A percentile compares a stretch with the other conserved stretches of the same genome.
Evolutionary conservation across 2,888 invertebrate species (phyloP).

Genomic region (Tuta absoluta): DNA sequence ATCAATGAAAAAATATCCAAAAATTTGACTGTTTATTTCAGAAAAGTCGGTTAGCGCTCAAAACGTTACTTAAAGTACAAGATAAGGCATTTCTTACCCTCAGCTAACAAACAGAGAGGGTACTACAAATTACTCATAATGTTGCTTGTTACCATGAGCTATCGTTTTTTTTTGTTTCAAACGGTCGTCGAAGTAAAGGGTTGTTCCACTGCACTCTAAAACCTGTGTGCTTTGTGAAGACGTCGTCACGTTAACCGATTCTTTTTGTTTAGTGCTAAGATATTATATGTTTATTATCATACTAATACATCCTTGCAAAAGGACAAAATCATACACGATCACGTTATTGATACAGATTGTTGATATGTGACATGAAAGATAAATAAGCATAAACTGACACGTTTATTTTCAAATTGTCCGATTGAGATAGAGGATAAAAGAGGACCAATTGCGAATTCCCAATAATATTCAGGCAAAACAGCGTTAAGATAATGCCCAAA

Average conservation of each 20-base stretch:
- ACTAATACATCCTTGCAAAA: too few species aligned
- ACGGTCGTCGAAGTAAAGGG: not conserved
- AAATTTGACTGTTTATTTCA: not conserved
- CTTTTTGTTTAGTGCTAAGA: too few species aligned
- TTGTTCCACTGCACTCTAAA: not conserved
- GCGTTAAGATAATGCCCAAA: too few species aligned
- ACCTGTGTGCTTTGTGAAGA: not conserved
- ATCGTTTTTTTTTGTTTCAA: slow-evolving; percentile 16
- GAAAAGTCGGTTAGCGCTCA: not conserved
- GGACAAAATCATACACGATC: too few species aligned
- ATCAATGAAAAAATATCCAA: not conserved
- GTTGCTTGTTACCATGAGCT: slow-evolving; percentile 9
- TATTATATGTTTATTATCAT: too few species aligned
- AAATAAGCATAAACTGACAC: too few species aligned
- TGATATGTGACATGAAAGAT: too few species aligned
- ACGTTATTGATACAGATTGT: too few species aligned
- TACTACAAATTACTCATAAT: not conserved
- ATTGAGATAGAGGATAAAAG: too few species aligned
- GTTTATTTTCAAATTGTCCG: too few species aligned
- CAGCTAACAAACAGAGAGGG: not conserved
- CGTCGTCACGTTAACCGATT: not conserved
- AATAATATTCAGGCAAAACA: too few species aligned
- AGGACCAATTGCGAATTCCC: too few species aligned
- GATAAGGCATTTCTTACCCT: not conserved
- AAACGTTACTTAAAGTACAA: not conserved